phyloP scores from a whole-genome alignment of 1,140 invertebrate genomes.

The Augochlora pura region DNA sequence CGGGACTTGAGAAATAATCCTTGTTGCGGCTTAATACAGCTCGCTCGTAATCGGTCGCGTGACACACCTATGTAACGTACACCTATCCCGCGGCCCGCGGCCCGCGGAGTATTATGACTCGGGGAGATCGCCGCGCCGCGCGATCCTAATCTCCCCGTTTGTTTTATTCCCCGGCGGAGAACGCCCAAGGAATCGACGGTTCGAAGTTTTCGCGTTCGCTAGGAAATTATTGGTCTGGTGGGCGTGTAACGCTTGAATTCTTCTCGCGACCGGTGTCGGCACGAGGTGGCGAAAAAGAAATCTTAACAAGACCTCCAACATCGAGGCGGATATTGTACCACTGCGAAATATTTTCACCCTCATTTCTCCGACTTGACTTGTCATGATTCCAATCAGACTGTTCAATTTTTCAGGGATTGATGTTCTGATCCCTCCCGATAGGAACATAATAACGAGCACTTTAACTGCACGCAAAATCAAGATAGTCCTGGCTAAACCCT shows the following conservation, averaged over 20 bases:
- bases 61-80: conserved; percentile 48
- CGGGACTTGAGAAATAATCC: conserved; percentile 56
- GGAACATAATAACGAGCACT: too few species aligned
- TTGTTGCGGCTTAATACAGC: conserved; percentile 30
- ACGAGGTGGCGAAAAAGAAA: too few species aligned
- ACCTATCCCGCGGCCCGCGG: neutral
- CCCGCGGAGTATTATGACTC: conserved; percentile 38
- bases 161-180: conserved; percentile 29
- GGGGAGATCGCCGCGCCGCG: conserved; percentile 32
- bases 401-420: too few species aligned
- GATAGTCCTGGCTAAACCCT: too few species aligned
- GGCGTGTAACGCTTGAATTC: neutral
- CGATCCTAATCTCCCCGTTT: conserved; percentile 49
- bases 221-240: neutral
- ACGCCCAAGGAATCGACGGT: conserved; percentile 26
- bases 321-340: too few species aligned
- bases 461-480: too few species aligned
- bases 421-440: too few species aligned
- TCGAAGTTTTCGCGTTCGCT: conserved; percentile 5
- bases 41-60: conserved; percentile 45
- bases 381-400: too few species aligned
- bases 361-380: too few species aligned
- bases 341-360: too few species aligned
- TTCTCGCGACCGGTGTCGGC: neutral
- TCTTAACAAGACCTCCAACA: too few species aligned